Base-by-base conservation (phyloP, 2,888 invertebrate species). In the Melitaea athalia region DNA sequence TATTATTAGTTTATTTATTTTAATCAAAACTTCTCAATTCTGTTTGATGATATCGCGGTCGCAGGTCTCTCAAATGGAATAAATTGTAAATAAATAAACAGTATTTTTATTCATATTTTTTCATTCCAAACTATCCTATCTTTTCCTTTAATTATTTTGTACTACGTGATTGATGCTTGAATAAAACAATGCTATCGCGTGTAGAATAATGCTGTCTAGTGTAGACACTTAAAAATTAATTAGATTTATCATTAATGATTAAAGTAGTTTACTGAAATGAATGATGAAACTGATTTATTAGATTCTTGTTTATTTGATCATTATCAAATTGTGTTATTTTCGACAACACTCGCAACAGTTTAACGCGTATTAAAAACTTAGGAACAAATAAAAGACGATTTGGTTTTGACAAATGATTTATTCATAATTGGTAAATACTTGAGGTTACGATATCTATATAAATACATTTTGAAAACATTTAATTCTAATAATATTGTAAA, bases 1-100 rank as follows among this genome's bases (percentile, higher is more conserved):
- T 55, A 55, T 55, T 55, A 55, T 55, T 55, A 55, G 53, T 55
- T 33, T 33, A 55, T 55, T 55, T 55, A 55, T 33, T 55, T 33
- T 55, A 43, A 45, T 53, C 33, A 43, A 49, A 50, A n/a, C 50
- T 50, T 33, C 47, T 53, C 66, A 38, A 38, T 55, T 53, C 47
- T 61, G 60, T 53, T 66, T 55, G 52, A 52, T 14, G 63, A 62
- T 59, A 59, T n/a, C n/a, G 50, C 50, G n/a, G 59, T 60, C 57
- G 63, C 63, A 69, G 49, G 55, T 55, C 63, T 69, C 63, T 69
- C 67, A 64, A 69, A 69, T 65, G 59, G 66, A 61, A 64, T 68
- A 67, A 69, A 65, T 64, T 71, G 72, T 74, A 74, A 66, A 70
- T 69, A 71, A 52, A 52, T 55, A 62, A 71, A 71, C 69, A 69